Base-by-base conservation (phyloP, 2,113 vertebrate species). In the Pantherophis guttatus region DNA sequence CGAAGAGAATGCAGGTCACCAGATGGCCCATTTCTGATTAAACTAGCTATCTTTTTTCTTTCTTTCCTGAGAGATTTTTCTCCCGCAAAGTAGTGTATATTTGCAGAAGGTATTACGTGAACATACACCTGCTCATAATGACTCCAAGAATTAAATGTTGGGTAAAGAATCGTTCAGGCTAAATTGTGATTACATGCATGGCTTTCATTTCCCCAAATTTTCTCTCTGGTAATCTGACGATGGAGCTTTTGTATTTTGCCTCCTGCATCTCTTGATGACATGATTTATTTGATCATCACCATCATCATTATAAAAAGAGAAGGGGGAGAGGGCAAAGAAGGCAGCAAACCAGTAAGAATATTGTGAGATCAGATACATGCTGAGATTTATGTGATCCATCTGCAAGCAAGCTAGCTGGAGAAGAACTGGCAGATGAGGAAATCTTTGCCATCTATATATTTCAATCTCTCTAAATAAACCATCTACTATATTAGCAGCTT, bases 401-500 rank as follows among this genome's bases (percentile, higher is more conserved):
- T 96, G 93, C 90, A 95, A 95, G 88, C 91, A 97, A 96, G 93
- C 91, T 95, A 94, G 86, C 86, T 89, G 50, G 52, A 87, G 7
- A 90, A 48, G 93, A 91, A 52, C 44, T 29, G 33, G 29, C 24
- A 86, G 12, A 39, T 10, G 55, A 23, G 48, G 57, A 9, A n/a
- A 91, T 48, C 24, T 53, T 94, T 21, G 23, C 39, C 19, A 89
- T 95, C 90, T 17, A 70, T 48, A 4, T 1, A 90, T 90, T 92
- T 57, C 89, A 13, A 13, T 21, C 59, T 93, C 55, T 52, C 58
- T 50, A 96, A 92, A 91, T 55, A n/a, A 70, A 21, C 12, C 92
- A 93, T 94, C 96, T 89, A 95, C 33, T 94, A 94, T 91, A 29
- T 95, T 93, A 94, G 94, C 21, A 89, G 65, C 88, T 96, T 92